Percentiles rank a stretch among this genome's conserved stretches.
These are phyloP conservation scores for Diarsia mendica DNA, from an alignment of 2,888 invertebrate species.

Conservation along the genomic window DNA sequence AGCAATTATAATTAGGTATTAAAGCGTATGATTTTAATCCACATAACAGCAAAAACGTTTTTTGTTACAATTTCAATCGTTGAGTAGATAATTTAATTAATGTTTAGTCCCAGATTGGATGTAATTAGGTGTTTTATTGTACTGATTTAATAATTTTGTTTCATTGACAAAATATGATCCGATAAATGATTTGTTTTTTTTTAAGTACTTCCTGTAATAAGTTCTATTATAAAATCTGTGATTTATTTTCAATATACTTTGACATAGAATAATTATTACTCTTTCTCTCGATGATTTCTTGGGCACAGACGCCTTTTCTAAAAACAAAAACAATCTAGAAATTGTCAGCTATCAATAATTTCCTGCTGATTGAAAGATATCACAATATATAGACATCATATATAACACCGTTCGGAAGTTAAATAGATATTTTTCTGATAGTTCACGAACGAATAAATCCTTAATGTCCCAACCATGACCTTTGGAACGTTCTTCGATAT, in stretches of 20 bases:
- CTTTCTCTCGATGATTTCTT: too few species aligned
- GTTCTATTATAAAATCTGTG: too few species aligned
- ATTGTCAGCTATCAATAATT: too few species aligned
- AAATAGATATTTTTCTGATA: too few species aligned
- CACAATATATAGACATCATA: too few species aligned
- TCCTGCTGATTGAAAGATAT: too few species aligned
- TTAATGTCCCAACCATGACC: constrained; percentile 9
- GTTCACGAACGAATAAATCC: too few species aligned
- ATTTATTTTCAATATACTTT: neutral
- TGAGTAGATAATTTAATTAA: constrained; percentile 12
- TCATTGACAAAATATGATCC: neutral
- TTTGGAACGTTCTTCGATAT: constrained; percentile 30
- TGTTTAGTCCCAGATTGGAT: neutral
- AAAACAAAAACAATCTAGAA: too few species aligned
- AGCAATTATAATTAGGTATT: neutral
- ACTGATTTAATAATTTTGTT: constrained; percentile 1
- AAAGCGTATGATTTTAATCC: constrained; percentile 16
- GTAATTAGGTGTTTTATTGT: neutral
- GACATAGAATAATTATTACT: neutral
- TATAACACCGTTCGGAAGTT: too few species aligned
- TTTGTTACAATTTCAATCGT: neutral
- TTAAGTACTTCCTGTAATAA: too few species aligned
- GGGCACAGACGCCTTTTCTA: too few species aligned
- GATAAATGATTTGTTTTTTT: neutral
- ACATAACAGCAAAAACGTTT: constrained; percentile 11